These are phyloP conservation scores for Orientallactaga sibirica DNA, from an alignment of 2,797 vertebrate species.

Conservation along the genomic window DNA sequence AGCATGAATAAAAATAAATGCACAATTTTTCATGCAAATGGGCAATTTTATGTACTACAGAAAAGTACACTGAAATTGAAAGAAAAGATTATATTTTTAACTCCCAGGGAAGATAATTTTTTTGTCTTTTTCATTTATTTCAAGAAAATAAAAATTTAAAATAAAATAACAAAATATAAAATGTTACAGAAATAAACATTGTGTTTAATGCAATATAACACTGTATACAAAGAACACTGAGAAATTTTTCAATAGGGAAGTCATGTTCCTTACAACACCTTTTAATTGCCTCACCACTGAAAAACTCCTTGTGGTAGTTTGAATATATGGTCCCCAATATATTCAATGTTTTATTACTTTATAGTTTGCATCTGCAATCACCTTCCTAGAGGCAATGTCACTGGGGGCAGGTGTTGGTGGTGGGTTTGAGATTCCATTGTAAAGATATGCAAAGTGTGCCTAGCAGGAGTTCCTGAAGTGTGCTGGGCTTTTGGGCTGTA, in stretches of 20 bases:
- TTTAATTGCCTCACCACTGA: background rate
- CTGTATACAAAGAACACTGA: background rate
- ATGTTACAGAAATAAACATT: constrained; percentile 5
- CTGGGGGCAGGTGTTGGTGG: too few relatives aligned
- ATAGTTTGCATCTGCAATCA: too few relatives aligned
- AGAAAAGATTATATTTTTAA: constrained; percentile 44
- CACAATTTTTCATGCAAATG: constrained; percentile 57
- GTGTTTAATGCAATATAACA: background rate
- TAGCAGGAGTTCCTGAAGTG: too few relatives aligned
- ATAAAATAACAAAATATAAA: background rate
- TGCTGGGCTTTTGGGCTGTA: too few relatives aligned
- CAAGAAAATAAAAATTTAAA: background rate
- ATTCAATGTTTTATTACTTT: too few relatives aligned
- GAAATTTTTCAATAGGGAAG: background rate
- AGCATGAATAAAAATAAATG: constrained; percentile 58
- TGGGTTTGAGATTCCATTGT: too few relatives aligned
- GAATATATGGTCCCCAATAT: too few relatives aligned
- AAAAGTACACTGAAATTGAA: constrained; percentile 21
- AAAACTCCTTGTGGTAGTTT: background rate
- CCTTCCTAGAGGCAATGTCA: too few relatives aligned
- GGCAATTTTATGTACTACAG: background rate
- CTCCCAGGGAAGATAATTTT: background rate
- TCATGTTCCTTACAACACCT: background rate
- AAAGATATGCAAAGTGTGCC: too few relatives aligned
- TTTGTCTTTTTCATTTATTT: constrained; percentile 34